Conservation (phyloP, 2,797 vertebrate genomes). For the Coregonus ussuriensis region DNA sequence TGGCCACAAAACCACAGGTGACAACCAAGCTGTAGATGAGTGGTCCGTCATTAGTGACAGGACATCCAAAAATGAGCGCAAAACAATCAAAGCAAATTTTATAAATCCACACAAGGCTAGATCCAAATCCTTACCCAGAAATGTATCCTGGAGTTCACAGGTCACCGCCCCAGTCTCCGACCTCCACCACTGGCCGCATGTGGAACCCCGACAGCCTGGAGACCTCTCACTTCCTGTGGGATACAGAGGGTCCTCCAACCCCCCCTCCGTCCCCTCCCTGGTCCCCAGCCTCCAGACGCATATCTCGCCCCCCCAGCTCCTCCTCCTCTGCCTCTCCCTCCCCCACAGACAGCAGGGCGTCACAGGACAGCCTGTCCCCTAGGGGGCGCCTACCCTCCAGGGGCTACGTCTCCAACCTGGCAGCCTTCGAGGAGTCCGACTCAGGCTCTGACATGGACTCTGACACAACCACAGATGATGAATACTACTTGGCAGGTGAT, state of each 20-base stretch:
- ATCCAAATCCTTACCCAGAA: constrained; percentile 69
- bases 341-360: constrained; percentile 43
- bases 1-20: neutral
- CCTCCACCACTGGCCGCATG: constrained; percentile 29
- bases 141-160: constrained; percentile 58
- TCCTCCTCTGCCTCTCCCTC: constrained; percentile 50
- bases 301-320: constrained; percentile 67
- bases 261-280: constrained; percentile 73
- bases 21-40: constrained; percentile 34
- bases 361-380: constrained; percentile 66
- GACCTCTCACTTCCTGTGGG: constrained; percentile 56
- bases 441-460: constrained; percentile 60
- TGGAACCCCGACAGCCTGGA: constrained; percentile 49
- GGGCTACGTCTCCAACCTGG: constrained; percentile 66
- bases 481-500: constrained; percentile 85
- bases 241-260: constrained; percentile 67
- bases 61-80: constrained; percentile 16
- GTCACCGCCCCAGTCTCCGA: neutral
- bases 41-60: constrained; percentile 31
- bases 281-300: constrained; percentile 63
- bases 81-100: neutral
- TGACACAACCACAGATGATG: constrained; percentile 92
- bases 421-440: constrained; percentile 81
- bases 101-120: neutral
- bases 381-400: constrained; percentile 63